A percentile compares a stretch with the other conserved stretches of the same genome.
Evolutionary conservation across 2,888 invertebrate genomes (phyloP).

Genomic region (Phaonia tiefii): DNA sequence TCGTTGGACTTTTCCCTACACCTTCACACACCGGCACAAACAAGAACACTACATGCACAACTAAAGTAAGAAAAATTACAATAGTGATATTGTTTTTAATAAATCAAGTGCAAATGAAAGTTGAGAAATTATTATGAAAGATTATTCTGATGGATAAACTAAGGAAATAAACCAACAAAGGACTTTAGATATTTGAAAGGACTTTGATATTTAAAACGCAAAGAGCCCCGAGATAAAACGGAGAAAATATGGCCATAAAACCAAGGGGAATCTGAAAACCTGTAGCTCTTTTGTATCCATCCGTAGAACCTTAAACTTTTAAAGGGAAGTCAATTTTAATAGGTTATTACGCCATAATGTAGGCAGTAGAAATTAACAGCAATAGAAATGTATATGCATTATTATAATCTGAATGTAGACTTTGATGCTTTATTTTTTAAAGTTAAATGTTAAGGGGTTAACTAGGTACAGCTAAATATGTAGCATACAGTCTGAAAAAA

Average conservation of each 20-base stretch:
- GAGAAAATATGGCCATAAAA: background rate
- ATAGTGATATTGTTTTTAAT: slow-evolving; percentile 64
- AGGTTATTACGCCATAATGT: slow-evolving; percentile 41
- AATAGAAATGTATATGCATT: background rate
- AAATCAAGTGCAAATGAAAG: slow-evolving; percentile 67
- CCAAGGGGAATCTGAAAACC: slow-evolving; percentile 42
- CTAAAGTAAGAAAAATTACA: slow-evolving; percentile 55
- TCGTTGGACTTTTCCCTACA: too few relatives aligned
- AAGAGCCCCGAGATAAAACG: background rate
- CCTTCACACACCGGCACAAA: too few relatives aligned
- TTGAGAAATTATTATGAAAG: slow-evolving; percentile 61
- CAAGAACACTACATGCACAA: too few relatives aligned
- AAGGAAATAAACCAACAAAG: slow-evolving; percentile 46
- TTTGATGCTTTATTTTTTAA: background rate
- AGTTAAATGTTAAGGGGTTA: too few relatives aligned
- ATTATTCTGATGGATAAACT: slow-evolving; percentile 48
- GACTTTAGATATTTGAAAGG: background rate
- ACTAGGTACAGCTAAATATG: too few relatives aligned
- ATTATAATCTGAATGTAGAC: background rate
- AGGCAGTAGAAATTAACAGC: slow-evolving; percentile 9
- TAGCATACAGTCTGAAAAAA: too few relatives aligned
- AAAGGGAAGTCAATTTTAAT: slow-evolving; percentile 5
- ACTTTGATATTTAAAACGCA: background rate
- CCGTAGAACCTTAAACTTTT: slow-evolving; percentile 2
- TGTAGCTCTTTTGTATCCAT: slow-evolving; percentile 33